Evolutionary conservation across 2,888 invertebrate genomes (phyloP).

Genomic region (Iphiclides podalirius): DNA sequence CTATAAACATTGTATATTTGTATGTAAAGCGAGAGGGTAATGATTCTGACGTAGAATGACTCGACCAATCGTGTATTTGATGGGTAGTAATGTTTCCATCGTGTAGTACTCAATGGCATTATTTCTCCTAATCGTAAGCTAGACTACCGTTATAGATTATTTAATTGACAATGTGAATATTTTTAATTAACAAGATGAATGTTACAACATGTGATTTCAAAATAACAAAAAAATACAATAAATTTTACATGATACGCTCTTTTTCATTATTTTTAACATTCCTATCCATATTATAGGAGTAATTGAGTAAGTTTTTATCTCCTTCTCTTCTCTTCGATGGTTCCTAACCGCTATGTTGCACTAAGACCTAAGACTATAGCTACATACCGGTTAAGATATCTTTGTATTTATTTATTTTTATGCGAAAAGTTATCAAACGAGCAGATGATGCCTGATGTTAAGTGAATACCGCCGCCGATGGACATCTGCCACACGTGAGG

Average conservation of each 20-base stretch:
- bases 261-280: slow-evolving; percentile 24
- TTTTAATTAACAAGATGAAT: slow-evolving; percentile 83
- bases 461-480: too few relatives aligned
- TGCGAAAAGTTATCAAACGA: too few relatives aligned
- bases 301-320: too few relatives aligned
- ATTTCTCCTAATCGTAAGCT: slow-evolving; percentile 77
- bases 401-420: too few relatives aligned
- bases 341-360: too few relatives aligned
- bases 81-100: slow-evolving; percentile 53
- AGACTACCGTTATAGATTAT: slow-evolving; percentile 82
- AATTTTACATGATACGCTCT: slow-evolving; percentile 75
- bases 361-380: too few relatives aligned
- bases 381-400: too few relatives aligned
- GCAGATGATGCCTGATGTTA: too few relatives aligned
- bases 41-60: slow-evolving; percentile 68
- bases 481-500: too few relatives aligned
- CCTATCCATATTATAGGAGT: too few relatives aligned
- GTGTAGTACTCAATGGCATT: slow-evolving; percentile 76
- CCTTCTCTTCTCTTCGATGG: too few relatives aligned
- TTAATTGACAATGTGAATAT: slow-evolving; percentile 84
- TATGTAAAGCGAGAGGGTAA: slow-evolving; percentile 68
- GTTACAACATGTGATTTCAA: slow-evolving; percentile 82
- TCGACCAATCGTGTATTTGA: slow-evolving; percentile 74
- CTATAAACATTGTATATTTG: slow-evolving; percentile 77
- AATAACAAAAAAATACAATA: slow-evolving; percentile 82